Conservation (phyloP, 2,113 vertebrate species). For the Podiceps cristatus region DNA sequence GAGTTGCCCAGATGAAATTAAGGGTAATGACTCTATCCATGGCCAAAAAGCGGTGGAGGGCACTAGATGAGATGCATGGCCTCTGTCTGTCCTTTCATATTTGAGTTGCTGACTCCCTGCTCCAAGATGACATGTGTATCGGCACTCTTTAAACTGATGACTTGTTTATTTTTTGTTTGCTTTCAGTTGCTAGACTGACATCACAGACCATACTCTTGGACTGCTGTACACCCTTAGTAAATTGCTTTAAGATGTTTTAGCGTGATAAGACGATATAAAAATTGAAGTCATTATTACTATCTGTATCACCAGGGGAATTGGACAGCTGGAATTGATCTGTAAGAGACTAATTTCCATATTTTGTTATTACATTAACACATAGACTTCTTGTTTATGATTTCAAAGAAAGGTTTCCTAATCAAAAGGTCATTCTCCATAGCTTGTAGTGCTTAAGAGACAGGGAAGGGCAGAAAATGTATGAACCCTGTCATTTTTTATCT, state of each 20-base stretch:
- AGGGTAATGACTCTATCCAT: neutral
- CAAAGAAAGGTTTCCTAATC: neutral
- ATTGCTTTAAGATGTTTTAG: constrained; percentile 50
- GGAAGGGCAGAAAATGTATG: neutral
- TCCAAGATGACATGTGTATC: neutral
- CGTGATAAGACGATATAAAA: constrained; percentile 44
- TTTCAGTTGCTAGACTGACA: constrained; percentile 15
- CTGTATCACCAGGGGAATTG: constrained; percentile 10
- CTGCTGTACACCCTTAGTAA: constrained; percentile 12
- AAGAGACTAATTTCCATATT: constrained; percentile 26
- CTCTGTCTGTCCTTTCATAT: neutral
- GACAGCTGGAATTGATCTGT: constrained; percentile 44
- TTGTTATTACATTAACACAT: constrained; percentile 31
- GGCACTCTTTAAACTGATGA: neutral
- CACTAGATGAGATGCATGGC: neutral
- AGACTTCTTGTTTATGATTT: constrained; percentile 20
- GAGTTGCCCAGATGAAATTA: neutral
- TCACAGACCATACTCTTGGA: neutral
- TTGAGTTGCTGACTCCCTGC: neutral
- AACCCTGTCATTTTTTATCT: neutral
- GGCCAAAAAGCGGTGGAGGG: neutral
- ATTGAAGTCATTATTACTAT: constrained; percentile 27
- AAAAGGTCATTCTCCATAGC: neutral
- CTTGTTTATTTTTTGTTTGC: constrained; percentile 15
- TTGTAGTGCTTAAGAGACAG: neutral